Conservation (phyloP, 1,140 invertebrate genomes). For the Macrostomum lignano region DNA sequence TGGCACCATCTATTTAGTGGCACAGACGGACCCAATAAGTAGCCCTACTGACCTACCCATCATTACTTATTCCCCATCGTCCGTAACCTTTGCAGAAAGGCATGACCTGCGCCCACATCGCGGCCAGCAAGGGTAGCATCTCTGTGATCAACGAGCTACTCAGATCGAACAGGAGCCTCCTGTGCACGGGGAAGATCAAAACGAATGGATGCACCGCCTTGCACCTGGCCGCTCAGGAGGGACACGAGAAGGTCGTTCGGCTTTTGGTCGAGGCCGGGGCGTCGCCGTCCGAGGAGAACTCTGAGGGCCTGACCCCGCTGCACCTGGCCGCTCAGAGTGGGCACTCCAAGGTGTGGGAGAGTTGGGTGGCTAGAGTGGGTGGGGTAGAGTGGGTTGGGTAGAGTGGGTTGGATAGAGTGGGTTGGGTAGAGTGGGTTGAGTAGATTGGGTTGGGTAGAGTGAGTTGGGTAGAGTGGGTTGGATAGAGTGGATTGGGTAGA, state of each 20-base stretch:
- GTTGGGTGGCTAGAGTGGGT: too few relatives aligned
- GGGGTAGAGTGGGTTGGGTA: too few relatives aligned
- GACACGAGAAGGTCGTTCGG: constrained; percentile 55
- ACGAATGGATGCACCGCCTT: constrained; percentile 15
- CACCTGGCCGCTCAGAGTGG: constrained; percentile 48
- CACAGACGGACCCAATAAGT: too few relatives aligned
- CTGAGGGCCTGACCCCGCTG: constrained; percentile 53
- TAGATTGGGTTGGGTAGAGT: too few relatives aligned
- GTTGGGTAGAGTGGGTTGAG: too few relatives aligned
- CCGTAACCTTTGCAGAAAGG: constrained; percentile 1
- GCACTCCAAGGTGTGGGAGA: background rate
- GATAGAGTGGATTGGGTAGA: too few relatives aligned
- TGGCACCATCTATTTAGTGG: too few relatives aligned
- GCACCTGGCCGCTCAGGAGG: constrained; percentile 59
- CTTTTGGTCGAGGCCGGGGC: constrained; percentile 56
- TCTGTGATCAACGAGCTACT: constrained; percentile 88
- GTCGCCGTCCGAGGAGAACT: background rate
- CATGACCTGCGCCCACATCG: constrained; percentile 3
- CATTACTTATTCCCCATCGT: too few relatives aligned
- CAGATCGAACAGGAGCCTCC: constrained; percentile 79
- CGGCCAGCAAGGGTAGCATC: constrained; percentile 26
- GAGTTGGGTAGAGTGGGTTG: too few relatives aligned
- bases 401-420: too few relatives aligned
- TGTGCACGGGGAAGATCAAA: constrained; percentile 18
- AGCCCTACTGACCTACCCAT: too few relatives aligned